These are phyloP conservation scores for Odontesthes bonariensis DNA, from an alignment of 2,113 vertebrate genomes.

Conservation along the genomic window DNA sequence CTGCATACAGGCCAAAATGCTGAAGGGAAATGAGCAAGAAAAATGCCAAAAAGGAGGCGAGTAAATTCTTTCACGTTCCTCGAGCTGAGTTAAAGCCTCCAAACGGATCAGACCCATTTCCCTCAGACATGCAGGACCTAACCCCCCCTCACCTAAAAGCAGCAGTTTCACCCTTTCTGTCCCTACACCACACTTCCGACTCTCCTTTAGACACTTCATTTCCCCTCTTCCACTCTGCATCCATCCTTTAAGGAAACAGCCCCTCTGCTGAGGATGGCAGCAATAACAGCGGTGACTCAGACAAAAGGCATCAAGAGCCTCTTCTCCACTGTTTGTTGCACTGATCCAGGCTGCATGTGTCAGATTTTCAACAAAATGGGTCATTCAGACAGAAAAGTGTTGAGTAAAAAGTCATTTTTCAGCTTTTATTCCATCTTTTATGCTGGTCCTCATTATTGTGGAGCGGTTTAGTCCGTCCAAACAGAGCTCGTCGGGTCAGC, in stretches of 20 bases:
- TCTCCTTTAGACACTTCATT: background rate
- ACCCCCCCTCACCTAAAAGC: background rate
- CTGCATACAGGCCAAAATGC: background rate
- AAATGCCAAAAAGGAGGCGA: background rate
- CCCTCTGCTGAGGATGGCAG: background rate
- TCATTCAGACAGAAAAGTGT: background rate
- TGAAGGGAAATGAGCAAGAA: background rate
- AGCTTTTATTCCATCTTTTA: background rate
- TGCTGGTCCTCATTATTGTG: background rate
- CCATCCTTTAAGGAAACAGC: constrained; percentile 4
- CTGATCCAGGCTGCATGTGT: too few relatives aligned
- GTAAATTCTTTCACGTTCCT: background rate
- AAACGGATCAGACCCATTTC: background rate
- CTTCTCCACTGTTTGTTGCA: background rate
- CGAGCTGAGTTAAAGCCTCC: background rate
- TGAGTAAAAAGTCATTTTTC: background rate
- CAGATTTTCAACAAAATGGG: background rate
- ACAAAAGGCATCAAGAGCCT: background rate
- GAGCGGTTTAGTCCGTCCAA: too few relatives aligned
- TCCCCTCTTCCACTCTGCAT: background rate
- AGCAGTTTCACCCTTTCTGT: background rate
- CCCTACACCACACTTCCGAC: background rate
- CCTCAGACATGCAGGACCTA: background rate
- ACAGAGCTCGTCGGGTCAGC: too few relatives aligned
- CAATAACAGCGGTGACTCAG: constrained; percentile 1